A percentile compares a stretch with the other conserved stretches of the same genome.
Evolutionary conservation across 1,140 invertebrate genomes (phyloP).

Genomic region (Drosophila nikananu): DNA sequence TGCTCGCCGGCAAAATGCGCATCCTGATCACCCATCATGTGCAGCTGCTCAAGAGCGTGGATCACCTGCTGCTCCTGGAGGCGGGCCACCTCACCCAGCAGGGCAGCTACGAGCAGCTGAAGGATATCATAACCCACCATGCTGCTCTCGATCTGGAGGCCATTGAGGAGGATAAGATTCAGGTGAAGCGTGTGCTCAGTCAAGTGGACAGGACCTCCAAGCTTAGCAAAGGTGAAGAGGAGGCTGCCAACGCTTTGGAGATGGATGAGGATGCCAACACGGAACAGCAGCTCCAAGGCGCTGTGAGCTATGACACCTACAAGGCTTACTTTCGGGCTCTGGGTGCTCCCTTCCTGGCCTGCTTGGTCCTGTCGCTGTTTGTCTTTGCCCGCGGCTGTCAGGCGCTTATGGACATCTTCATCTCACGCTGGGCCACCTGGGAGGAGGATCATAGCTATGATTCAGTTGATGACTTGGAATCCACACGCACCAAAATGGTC

Average conservation of each 20-base stretch:
- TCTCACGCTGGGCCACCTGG: slow-evolving; percentile 88
- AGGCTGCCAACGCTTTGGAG: neutral
- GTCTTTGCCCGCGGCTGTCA: slow-evolving; percentile 89
- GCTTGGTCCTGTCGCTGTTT: slow-evolving; percentile 87
- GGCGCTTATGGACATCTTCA: slow-evolving; percentile 91
- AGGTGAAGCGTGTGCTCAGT: slow-evolving; percentile 62
- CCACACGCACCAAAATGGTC: slow-evolving; percentile 47
- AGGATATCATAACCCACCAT: slow-evolving; percentile 58
- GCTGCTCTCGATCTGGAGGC: slow-evolving; percentile 64
- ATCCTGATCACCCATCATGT: slow-evolving; percentile 96
- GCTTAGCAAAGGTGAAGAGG: slow-evolving; percentile 21
- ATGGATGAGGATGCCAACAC: slow-evolving; percentile 48
- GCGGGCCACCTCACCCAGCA: slow-evolving; percentile 85
- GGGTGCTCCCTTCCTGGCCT: slow-evolving; percentile 87
- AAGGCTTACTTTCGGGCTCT: slow-evolving; percentile 89
- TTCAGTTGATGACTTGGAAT: slow-evolving; percentile 25
- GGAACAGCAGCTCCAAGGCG: slow-evolving; percentile 83
- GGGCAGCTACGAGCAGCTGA: slow-evolving; percentile 82
- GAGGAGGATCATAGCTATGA: slow-evolving; percentile 59
- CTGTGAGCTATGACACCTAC: slow-evolving; percentile 87
- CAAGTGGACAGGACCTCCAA: slow-evolving; percentile 67
- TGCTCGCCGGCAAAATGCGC: slow-evolving; percentile 89
- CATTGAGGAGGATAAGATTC: slow-evolving; percentile 62
- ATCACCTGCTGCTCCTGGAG: slow-evolving; percentile 88
- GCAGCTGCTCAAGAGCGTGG: slow-evolving; percentile 92